Conservation (phyloP, 2,888 invertebrate genomes). For the Caenorhabditis sp. region DNA sequence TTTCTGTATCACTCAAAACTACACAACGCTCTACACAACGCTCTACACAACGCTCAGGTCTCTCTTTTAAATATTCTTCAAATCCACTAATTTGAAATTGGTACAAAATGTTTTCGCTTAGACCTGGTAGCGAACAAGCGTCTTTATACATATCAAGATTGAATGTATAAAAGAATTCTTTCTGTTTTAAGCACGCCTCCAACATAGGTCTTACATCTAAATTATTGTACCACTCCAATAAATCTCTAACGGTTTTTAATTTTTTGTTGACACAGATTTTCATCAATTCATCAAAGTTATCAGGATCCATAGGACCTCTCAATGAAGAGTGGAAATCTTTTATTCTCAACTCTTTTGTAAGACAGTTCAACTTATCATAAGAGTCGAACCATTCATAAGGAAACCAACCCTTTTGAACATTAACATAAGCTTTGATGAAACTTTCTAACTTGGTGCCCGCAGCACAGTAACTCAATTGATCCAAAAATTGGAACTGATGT, state of each 20-base stretch:
- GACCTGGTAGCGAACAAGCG: conserved; percentile 50
- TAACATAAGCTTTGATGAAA: conserved; percentile 58
- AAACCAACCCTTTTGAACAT: conserved; percentile 59
- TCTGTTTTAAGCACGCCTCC: conserved; percentile 54
- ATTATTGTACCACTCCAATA: conserved; percentile 59
- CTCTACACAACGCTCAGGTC: background rate
- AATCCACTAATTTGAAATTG: conserved; percentile 53
- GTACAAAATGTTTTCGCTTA: conserved; percentile 57
- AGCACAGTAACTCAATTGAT: conserved; percentile 58
- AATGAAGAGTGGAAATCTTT: conserved; percentile 62
- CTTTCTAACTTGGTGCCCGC: conserved; percentile 50
- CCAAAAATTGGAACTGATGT: conserved; percentile 48
- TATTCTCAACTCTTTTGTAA: conserved; percentile 46
- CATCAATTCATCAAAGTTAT: conserved; percentile 58
- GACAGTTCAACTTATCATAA: conserved; percentile 44
- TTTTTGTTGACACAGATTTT: conserved; percentile 56
- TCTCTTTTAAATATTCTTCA: conserved; percentile 13
- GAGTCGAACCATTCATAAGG: conserved; percentile 60
- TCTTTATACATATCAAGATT: conserved; percentile 62
- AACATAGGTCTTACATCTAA: conserved; percentile 57
- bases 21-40: too few relatives aligned
- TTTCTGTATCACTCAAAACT: background rate
- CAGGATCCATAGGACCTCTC: conserved; percentile 47
- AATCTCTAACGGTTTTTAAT: conserved; percentile 48
- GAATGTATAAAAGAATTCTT: conserved; percentile 54